Evolutionary conservation across 1,140 invertebrate genomes (phyloP).

Genomic region (Manduca sexta): DNA sequence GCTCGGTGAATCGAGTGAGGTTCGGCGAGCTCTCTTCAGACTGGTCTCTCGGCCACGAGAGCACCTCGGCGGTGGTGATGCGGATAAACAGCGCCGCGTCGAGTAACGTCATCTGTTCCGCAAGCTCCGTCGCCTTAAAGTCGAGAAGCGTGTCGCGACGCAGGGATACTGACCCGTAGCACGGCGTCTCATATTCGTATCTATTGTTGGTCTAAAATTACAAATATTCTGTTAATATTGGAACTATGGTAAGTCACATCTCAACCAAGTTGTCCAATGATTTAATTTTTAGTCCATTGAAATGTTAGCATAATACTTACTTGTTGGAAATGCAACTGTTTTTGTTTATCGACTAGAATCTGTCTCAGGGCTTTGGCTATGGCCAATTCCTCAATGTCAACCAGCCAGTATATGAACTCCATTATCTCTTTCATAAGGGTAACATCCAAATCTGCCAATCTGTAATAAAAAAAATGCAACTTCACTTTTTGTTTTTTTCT

Average conservation of each 20-base stretch:
- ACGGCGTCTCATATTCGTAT: slow-evolving; percentile 56
- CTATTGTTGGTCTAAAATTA: slow-evolving; percentile 46
- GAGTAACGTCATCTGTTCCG: slow-evolving; percentile 98
- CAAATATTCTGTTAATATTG: too few species aligned
- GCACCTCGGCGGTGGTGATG: slow-evolving; percentile 97
- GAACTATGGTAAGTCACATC: too few species aligned
- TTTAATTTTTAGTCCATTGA: too few species aligned
- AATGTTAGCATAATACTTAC: slow-evolving; percentile 24
- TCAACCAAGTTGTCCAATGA: too few species aligned
- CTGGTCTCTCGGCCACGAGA: slow-evolving; percentile 98
- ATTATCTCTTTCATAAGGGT: slow-evolving; percentile 84
- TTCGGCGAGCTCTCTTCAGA: slow-evolving; percentile 97
- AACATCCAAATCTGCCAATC: slow-evolving; percentile 87
- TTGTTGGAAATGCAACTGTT: slow-evolving; percentile 75
- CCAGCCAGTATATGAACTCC: slow-evolving; percentile 93
- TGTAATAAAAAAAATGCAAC: slow-evolving; percentile 69
- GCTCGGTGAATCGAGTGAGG: slow-evolving; percentile 96
- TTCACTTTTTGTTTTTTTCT: too few species aligned
- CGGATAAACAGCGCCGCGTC: slow-evolving; percentile 97
- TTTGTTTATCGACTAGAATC: slow-evolving; percentile 93
- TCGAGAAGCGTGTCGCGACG: slow-evolving; percentile 86
- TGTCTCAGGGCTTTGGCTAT: slow-evolving; percentile 91
- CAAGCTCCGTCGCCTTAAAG: slow-evolving; percentile 89
- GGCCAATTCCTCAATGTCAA: slow-evolving; percentile 88
- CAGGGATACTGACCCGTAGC: slow-evolving; percentile 51